Conservation (phyloP, 2,888 invertebrate genomes). For the Hirudinaria manillensis region DNA sequence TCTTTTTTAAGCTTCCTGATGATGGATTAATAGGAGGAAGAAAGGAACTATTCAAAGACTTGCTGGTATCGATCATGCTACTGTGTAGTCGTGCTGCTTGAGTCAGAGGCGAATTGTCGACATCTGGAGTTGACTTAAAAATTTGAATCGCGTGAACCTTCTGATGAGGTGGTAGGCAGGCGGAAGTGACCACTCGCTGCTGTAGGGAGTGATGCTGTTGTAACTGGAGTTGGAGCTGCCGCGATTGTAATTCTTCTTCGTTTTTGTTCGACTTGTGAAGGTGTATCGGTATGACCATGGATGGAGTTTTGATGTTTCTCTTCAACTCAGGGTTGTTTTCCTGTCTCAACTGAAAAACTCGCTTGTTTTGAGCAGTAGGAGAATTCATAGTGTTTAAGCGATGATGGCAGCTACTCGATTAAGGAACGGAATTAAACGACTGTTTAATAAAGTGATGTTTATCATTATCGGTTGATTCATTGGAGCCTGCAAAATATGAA, state of each 20-base stretch:
- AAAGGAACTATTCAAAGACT: not conserved
- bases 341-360: conserved; percentile 1
- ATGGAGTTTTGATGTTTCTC: conserved; percentile 1
- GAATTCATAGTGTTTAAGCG: not conserved
- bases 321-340: not conserved
- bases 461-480: too few relatives aligned
- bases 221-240: conserved; percentile 6
- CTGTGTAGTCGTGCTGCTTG: not conserved
- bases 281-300: conserved; percentile 1
- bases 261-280: not conserved
- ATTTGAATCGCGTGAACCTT: conserved; percentile 10
- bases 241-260: not conserved
- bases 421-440: too few relatives aligned
- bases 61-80: conserved; percentile 1
- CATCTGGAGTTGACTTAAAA: not conserved
- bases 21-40: conserved; percentile 14
- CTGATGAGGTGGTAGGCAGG: not conserved
- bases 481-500: too few relatives aligned
- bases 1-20: not conserved
- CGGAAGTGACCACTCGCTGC: conserved; percentile 6
- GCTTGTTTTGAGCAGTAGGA: conserved; percentile 1
- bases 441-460: too few relatives aligned
- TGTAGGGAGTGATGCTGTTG: not conserved
- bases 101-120: not conserved
- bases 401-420: too few relatives aligned